Conservation (phyloP, 2,113 vertebrate species). For the Notothenia rossii region DNA sequence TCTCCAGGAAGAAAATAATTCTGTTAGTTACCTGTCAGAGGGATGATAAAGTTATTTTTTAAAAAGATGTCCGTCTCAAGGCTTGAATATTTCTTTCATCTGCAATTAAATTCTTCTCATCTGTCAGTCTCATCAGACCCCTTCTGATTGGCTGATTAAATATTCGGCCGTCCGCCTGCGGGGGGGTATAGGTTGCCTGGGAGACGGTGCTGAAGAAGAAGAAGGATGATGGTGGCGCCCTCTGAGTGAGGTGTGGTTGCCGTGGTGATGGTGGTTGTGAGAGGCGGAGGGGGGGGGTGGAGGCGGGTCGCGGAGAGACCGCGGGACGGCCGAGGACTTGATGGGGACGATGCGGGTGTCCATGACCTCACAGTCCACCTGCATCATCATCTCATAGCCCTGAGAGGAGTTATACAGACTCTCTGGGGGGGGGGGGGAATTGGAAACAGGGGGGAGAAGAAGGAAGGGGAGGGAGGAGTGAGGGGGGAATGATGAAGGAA, state of each 20-base stretch:
- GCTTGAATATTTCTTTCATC: background rate
- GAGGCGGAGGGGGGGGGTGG: constrained; percentile 61
- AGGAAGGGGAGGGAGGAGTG: too few relatives aligned
- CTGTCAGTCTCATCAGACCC: constrained; percentile 58
- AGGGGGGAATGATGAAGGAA: background rate
- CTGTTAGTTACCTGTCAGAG: constrained; percentile 5
- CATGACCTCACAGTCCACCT: constrained; percentile 96
- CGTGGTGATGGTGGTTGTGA: constrained; percentile 78
- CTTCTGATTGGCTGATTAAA: constrained; percentile 80
- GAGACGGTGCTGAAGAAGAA: constrained; percentile 6
- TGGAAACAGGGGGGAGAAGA: too few relatives aligned
- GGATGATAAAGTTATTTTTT: background rate
- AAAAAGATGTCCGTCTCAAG: background rate
- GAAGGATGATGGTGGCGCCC: constrained; percentile 70
- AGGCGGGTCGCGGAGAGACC: constrained; percentile 85
- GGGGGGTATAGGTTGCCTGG: constrained; percentile 57
- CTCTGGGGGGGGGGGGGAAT: constrained; percentile 77
- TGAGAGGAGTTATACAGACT: constrained; percentile 85
- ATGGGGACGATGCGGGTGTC: constrained; percentile 94
- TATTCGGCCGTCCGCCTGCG: constrained; percentile 60
- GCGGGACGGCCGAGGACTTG: constrained; percentile 92
- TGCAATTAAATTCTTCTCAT: background rate
- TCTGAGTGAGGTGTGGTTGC: constrained; percentile 83
- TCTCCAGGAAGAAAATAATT: background rate
- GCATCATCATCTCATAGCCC: constrained; percentile 96